Conservation (phyloP, 2,888 invertebrate genomes). For the Pecten maximus region DNA sequence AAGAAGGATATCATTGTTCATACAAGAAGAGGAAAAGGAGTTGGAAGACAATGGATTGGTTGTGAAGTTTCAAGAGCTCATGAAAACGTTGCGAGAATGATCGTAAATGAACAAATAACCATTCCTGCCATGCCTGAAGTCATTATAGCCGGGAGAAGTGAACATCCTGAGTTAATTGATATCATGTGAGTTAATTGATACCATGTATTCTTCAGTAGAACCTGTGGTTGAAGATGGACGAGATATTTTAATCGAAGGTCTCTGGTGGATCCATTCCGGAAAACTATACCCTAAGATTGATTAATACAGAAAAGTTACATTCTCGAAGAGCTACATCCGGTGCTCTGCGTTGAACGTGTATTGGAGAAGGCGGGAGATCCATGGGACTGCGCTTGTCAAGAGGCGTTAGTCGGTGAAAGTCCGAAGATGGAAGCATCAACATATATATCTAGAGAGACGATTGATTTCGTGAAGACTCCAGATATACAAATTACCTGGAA, state of each 20-base stretch:
- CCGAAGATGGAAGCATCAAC: no score
- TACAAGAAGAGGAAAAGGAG: neutral
- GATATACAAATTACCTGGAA: no score
- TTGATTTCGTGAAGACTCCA: no score
- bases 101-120: neutral
- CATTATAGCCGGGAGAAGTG: slow-evolving; percentile 36
- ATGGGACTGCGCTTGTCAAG: no score
- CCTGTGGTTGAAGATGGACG: slow-evolving; percentile 24
- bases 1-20: slow-evolving; percentile 28
- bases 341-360: neutral
- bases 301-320: slow-evolving; percentile 30
- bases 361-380: neutral
- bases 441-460: no score
- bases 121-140: slow-evolving; percentile 39
- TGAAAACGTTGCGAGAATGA: no score
- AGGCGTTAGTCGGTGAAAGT: no score
- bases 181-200: slow-evolving; percentile 23
- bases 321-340: slow-evolving; percentile 35
- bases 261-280: slow-evolving; percentile 22
- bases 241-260: slow-evolving; percentile 13
- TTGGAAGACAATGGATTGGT: no score
- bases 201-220: slow-evolving; percentile 42
- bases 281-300: slow-evolving; percentile 33
- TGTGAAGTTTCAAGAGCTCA: no score
- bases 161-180: no score